Evolutionary conservation across 1,140 invertebrate species (phyloP).

Genomic region (Drosophila novamexicana): DNA sequence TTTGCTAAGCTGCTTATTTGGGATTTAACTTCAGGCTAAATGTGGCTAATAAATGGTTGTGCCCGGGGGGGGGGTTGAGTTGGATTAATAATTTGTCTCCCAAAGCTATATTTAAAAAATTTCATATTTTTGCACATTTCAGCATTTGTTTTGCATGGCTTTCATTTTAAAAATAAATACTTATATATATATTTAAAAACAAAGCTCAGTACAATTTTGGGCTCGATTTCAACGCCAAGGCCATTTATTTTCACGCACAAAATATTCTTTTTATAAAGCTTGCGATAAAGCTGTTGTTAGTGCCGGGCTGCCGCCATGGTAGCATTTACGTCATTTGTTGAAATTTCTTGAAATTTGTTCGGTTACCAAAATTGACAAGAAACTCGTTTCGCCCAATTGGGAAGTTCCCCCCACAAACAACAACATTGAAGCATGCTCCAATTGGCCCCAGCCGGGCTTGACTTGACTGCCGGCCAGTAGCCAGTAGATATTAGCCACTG

Average conservation of each 20-base stretch:
- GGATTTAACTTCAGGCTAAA: conserved; percentile 28
- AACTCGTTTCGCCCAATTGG: conserved; percentile 61
- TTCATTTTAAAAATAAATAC: conserved; percentile 14
- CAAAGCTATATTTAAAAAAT: background rate
- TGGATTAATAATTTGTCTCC: background rate
- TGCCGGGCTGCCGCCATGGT: conserved; percentile 33
- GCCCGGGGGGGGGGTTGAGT: background rate
- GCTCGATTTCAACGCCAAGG: conserved; percentile 48
- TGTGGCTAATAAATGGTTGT: background rate
- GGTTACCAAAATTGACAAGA: conserved; percentile 17
- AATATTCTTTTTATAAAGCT: conserved; percentile 72
- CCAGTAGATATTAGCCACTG: background rate
- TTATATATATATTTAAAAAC: conserved; percentile 2
- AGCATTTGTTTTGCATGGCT: conserved; percentile 6
- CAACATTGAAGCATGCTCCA: conserved; percentile 40
- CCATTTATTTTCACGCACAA: conserved; percentile 67
- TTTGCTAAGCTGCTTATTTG: conserved; percentile 48
- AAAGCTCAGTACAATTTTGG: conserved; percentile 8
- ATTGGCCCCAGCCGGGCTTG: conserved; percentile 13
- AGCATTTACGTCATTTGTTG: conserved; percentile 71
- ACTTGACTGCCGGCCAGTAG: background rate
- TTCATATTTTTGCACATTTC: conserved; percentile 3
- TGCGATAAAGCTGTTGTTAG: conserved; percentile 38
- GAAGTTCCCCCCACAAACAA: conserved; percentile 56
- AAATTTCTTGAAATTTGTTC: conserved; percentile 31